Percentiles rank a stretch among this genome's conserved stretches.
Conservation (phyloP, 2,888 invertebrate genomes). For the Gisinianus flammeolus region DNA sequence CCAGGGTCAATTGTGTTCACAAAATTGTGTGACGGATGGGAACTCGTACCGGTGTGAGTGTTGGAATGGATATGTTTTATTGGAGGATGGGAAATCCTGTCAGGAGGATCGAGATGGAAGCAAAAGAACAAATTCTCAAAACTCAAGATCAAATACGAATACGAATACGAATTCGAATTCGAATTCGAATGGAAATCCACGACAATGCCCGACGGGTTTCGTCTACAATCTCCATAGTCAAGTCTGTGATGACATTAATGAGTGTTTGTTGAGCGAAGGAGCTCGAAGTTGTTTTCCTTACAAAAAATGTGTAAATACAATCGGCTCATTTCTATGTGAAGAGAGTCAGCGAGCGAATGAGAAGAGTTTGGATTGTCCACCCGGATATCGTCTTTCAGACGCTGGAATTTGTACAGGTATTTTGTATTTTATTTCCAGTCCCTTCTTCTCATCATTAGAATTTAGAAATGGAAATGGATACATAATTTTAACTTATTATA, state of each 20-base stretch:
- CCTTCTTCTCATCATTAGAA: slow-evolving; percentile 15
- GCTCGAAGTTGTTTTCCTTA: slow-evolving; percentile 64
- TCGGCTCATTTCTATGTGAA: slow-evolving; percentile 64
- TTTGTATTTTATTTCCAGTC: background rate
- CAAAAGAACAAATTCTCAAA: background rate
- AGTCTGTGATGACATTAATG: slow-evolving; percentile 65
- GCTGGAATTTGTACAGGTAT: slow-evolving; percentile 58
- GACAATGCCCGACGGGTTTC: slow-evolving; percentile 60
- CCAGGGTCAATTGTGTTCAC: slow-evolving; percentile 72
- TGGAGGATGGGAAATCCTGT: slow-evolving; percentile 62
- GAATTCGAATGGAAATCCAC: background rate
- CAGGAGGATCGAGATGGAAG: background rate
- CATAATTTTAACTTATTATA: too few relatives aligned
- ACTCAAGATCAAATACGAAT: background rate
- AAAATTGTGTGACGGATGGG: slow-evolving; percentile 76
- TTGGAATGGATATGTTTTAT: slow-evolving; percentile 71
- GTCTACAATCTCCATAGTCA: slow-evolving; percentile 59
- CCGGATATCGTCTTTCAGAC: slow-evolving; percentile 58
- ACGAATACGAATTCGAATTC: background rate
- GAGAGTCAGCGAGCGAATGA: slow-evolving; percentile 46
- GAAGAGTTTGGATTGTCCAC: slow-evolving; percentile 56
- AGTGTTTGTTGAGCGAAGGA: slow-evolving; percentile 69
- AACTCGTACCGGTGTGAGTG: slow-evolving; percentile 76
- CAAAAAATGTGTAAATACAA: slow-evolving; percentile 63
- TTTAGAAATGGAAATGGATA: too few relatives aligned